Evolutionary conservation across 2,797 vertebrate species (phyloP).

Genomic region (Anabacerthia variegaticeps): DNA sequence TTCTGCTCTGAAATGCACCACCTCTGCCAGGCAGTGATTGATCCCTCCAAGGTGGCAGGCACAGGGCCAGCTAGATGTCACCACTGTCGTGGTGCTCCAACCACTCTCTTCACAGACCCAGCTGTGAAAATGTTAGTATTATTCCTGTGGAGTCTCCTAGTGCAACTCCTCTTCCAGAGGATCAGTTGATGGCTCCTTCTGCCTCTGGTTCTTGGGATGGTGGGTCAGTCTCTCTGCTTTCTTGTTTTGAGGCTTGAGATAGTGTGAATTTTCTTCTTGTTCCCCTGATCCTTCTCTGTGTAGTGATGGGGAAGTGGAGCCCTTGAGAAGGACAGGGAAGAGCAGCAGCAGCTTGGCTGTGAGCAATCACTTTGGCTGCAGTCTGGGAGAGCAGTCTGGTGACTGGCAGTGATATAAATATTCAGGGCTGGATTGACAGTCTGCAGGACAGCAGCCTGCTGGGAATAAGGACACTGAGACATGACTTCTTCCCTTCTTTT

Average conservation of each 20-base stretch:
- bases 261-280: background rate
- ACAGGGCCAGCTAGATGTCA: background rate
- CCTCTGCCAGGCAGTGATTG: background rate
- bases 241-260: background rate
- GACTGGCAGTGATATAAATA: constrained; percentile 49
- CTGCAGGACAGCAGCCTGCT: constrained; percentile 10
- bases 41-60: background rate
- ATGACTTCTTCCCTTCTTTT: background rate
- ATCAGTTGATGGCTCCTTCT: background rate
- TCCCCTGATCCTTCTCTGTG: background rate
- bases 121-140: background rate
- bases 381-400: constrained; percentile 36
- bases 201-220: background rate
- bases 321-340: constrained; percentile 14
- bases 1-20: background rate
- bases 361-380: constrained; percentile 34
- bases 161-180: background rate
- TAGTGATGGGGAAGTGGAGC: background rate
- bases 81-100: background rate
- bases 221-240: background rate
- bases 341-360: constrained; percentile 45
- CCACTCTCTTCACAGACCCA: background rate
- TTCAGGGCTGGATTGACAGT: constrained; percentile 30
- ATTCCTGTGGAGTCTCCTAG: background rate
- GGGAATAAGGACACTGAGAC: background rate